Conservation (phyloP, 2,888 invertebrate genomes). For the Pyrochroa serraticornis region DNA sequence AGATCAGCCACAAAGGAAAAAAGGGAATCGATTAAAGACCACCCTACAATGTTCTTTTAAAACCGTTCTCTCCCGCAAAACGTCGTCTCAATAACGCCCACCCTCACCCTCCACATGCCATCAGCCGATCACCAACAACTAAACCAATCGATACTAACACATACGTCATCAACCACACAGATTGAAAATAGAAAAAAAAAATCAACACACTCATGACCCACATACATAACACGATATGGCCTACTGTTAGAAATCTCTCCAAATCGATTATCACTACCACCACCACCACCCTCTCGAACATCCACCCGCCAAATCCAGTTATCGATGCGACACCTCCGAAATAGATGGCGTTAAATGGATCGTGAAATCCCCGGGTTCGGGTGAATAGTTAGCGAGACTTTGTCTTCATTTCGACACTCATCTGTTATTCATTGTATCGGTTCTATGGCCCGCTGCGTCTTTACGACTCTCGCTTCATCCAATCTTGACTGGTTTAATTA, state of each 20-base stretch:
- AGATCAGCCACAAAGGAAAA: conserved; percentile 52
- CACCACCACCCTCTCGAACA: neutral
- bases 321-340: conserved; percentile 27
- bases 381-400: conserved; percentile 48
- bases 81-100: conserved; percentile 35
- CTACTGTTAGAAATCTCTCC: conserved; percentile 5
- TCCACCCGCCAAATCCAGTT: conserved; percentile 5
- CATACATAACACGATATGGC: neutral
- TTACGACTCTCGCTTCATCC: too few relatives aligned
- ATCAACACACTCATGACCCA: neutral
- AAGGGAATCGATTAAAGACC: conserved; percentile 49
- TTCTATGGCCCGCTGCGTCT: conserved; percentile 30
- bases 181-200: conserved; percentile 17
- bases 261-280: neutral
- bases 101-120: conserved; percentile 32
- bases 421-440: conserved; percentile 57
- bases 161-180: conserved; percentile 37
- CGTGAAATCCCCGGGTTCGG: conserved; percentile 44
- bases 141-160: conserved; percentile 25
- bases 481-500: too few relatives aligned
- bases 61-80: conserved; percentile 31
- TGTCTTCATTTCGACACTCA: conserved; percentile 54
- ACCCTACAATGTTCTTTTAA: conserved; percentile 38
- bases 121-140: conserved; percentile 37
- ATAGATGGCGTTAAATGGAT: conserved; percentile 44